Base-by-base conservation (phyloP, 1,140 invertebrate genomes). In the Drosophila elegans region DNA sequence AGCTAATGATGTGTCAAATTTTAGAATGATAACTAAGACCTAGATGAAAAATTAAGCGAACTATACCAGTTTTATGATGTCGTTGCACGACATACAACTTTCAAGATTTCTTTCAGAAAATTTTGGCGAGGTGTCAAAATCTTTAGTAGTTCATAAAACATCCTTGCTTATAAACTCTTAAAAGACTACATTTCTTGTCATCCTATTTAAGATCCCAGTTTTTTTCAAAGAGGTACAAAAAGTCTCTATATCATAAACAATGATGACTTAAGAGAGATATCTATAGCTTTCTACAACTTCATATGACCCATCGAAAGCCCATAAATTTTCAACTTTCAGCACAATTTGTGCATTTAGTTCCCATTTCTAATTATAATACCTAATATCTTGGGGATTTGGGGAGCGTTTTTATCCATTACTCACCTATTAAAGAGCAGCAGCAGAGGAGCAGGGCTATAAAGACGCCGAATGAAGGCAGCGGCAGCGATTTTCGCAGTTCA, bases 341-440 rank as follows among this genome's bases (percentile, higher is more conserved):
- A 3, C 46, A 21, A 41, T 72, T 48, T 48, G 7, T 48, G 44
- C 27, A 29, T 39, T 38, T 29, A 38, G 9, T 53, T 51, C 7
- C 42, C 6, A 38, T 75, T 74, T 76, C 71, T 82, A 82, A 88
- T 83, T 83, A 88, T 88, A 83, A 72, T 12, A 25, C 48, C 36
- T 21, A 42, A 59, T 48, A 13, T 32, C 6, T 51, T 34, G 29
- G 46, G 46, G 29, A 34, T 7, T 51, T 10, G 29, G 29, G 48
- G 48, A 51, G 29, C 29, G 51, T 56, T 49, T 49, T 16, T 41
- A 56, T 74, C 55, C 36, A 49, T 71, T 44, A 86, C 83, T 88
- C 60, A 88, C 83, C 83, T 79, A 88, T 83, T 79, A 82, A 79
- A 61, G 78, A 83, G 52, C 83, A 76, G 79, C 82, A 79, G 84